Percentiles rank a stretch among this genome's conserved stretches.
phyloP scores from a whole-genome alignment of 92 coral and sea anemone species.

The Muricea muricata region DNA sequence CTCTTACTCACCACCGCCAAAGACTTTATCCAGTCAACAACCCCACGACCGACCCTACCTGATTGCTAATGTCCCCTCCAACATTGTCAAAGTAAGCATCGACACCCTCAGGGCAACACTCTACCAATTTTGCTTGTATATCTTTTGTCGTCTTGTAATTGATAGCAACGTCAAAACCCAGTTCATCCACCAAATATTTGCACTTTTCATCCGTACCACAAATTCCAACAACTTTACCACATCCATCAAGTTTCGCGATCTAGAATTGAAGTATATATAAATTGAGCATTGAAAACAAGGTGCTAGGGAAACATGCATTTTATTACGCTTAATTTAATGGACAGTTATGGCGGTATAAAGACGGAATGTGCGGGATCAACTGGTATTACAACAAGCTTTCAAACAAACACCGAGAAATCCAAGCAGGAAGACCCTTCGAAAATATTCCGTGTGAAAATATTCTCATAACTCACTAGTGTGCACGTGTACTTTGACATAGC shows the following conservation, averaged over 20 bases:
- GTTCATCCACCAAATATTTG: constrained; percentile 66
- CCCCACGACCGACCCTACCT: constrained; percentile 37
- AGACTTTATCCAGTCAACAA: too few species aligned
- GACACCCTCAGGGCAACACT: constrained; percentile 74
- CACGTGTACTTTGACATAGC: too few species aligned
- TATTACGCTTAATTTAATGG: too few species aligned
- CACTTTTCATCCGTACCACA: constrained; percentile 95
- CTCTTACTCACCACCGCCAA: too few species aligned
- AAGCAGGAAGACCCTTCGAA: too few species aligned
- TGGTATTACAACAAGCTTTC: too few species aligned
- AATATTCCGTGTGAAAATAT: too few species aligned
- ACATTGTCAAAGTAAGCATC: constrained; percentile 96
- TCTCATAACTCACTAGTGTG: too few species aligned
- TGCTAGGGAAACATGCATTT: too few species aligned
- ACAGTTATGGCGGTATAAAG: too few species aligned
- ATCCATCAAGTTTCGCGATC: constrained; percentile 86
- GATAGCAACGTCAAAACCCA: constrained; percentile 86
- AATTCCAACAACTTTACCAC: constrained; percentile 82
- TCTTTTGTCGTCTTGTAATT: constrained; percentile 78
- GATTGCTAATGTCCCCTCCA: constrained; percentile 84
- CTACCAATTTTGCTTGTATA: constrained; percentile 53
- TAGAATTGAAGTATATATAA: constrained; percentile 13
- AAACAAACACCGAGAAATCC: too few species aligned
- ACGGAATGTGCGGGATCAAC: too few species aligned
- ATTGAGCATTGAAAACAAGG: neutral